Conservation (phyloP, 2,113 vertebrate genomes). For the Barbus barbus region DNA sequence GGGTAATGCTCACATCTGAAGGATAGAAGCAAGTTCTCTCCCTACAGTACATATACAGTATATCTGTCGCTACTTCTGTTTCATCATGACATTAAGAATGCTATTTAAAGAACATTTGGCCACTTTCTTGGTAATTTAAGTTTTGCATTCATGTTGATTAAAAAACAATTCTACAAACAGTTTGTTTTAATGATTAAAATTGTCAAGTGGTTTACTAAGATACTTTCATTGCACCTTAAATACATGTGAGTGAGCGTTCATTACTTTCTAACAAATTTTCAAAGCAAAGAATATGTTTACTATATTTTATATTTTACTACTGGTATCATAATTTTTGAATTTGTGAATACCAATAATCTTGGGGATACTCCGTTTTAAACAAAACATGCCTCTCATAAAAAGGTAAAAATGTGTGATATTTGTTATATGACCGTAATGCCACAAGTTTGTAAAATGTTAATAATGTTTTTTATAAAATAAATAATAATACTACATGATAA, state of each 20-base stretch:
- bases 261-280: background rate
- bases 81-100: too few relatives aligned
- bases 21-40: background rate
- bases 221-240: background rate
- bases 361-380: too few relatives aligned
- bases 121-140: background rate
- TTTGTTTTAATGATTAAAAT: background rate
- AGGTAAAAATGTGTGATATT: too few relatives aligned
- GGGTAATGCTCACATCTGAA: background rate
- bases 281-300: background rate
- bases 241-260: background rate
- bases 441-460: background rate
- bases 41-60: background rate
- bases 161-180: background rate
- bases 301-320: too few relatives aligned
- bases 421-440: background rate
- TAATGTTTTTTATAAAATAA: background rate
- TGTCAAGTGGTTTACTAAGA: background rate
- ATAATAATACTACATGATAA: background rate
- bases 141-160: background rate
- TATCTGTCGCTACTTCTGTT: too few relatives aligned
- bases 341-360: too few relatives aligned
- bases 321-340: too few relatives aligned
- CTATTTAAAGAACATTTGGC: too few relatives aligned
- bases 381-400: too few relatives aligned